Percentiles rank a stretch among this genome's conserved stretches.
Conservation (phyloP, 1,140 invertebrate genomes). For the Aradophagus sp. region DNA sequence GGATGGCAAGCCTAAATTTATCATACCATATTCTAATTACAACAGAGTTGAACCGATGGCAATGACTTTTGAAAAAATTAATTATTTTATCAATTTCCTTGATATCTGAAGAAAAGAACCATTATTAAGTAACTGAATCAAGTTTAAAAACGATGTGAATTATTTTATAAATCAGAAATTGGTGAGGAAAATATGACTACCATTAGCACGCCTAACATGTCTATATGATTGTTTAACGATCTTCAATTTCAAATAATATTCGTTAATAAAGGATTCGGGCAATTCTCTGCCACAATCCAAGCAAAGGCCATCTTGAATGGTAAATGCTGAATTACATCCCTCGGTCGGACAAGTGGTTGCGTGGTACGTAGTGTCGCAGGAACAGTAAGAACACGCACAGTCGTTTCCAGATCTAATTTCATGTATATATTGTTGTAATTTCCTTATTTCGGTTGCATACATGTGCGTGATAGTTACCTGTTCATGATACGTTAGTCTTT, state of each 20-base stretch:
- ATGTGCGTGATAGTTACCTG: not conserved
- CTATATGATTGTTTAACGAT: not conserved
- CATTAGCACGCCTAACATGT: conserved; percentile 1
- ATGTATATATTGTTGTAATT: too few species aligned
- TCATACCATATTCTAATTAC: conserved; percentile 3
- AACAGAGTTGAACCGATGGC: not conserved
- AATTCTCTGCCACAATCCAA: not conserved
- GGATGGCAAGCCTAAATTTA: not conserved
- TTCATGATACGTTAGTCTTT: too few species aligned
- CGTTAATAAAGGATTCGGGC: not conserved
- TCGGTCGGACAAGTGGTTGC: not conserved
- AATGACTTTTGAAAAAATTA: not conserved
- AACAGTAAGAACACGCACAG: not conserved
- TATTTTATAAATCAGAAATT: too few species aligned
- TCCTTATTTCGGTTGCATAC: not conserved
- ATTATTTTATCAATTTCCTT: not conserved
- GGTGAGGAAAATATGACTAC: not conserved
- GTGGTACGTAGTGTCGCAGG: not conserved
- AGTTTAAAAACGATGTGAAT: too few species aligned
- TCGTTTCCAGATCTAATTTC: too few species aligned
- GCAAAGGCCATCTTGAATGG: not conserved
- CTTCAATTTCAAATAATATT: not conserved
- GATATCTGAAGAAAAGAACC: not conserved
- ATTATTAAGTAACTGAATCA: too few species aligned
- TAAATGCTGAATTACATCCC: not conserved